Percentiles rank a stretch among this genome's conserved stretches.
These are phyloP conservation scores for Aelia acuminata DNA, from an alignment of 2,888 invertebrate species.

Conservation along the genomic window DNA sequence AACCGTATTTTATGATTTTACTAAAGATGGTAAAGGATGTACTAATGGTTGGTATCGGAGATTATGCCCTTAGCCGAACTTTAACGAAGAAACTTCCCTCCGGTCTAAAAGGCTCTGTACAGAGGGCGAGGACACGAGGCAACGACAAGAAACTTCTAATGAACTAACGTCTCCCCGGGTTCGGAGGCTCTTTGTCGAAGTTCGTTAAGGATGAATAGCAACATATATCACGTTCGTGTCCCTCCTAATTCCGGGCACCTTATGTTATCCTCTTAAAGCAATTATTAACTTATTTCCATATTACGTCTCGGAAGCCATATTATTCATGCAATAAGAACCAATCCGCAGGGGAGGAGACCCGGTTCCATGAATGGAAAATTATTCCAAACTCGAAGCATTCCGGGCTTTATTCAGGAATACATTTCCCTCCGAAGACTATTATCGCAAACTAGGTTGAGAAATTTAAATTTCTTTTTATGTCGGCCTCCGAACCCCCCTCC, in stretches of 20 bases:
- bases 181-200: slow-evolving; percentile 11
- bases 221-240: not conserved
- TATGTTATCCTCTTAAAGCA: slow-evolving; percentile 35
- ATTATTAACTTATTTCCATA: slow-evolving; percentile 39
- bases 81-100: not conserved
- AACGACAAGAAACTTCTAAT: slow-evolving; percentile 31
- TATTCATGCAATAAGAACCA: slow-evolving; percentile 37
- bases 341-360: slow-evolving; percentile 8
- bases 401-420: slow-evolving; percentile 37
- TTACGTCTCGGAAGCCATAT: not conserved
- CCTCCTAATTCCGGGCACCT: not conserved
- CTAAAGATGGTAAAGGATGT: not conserved
- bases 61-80: not conserved
- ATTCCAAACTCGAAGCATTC: slow-evolving; percentile 26
- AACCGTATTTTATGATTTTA: not conserved
- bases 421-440: not conserved
- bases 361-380: slow-evolving; percentile 24
- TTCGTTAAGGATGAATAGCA: slow-evolving; percentile 21
- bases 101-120: not conserved
- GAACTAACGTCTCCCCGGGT: not conserved
- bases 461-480: not conserved
- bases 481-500: not conserved
- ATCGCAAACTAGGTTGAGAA: not conserved
- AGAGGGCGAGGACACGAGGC: not conserved
- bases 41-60: not conserved